phyloP scores from a whole-genome alignment of 2,113 vertebrate species.

The Nothobranchius furzeri region DNA sequence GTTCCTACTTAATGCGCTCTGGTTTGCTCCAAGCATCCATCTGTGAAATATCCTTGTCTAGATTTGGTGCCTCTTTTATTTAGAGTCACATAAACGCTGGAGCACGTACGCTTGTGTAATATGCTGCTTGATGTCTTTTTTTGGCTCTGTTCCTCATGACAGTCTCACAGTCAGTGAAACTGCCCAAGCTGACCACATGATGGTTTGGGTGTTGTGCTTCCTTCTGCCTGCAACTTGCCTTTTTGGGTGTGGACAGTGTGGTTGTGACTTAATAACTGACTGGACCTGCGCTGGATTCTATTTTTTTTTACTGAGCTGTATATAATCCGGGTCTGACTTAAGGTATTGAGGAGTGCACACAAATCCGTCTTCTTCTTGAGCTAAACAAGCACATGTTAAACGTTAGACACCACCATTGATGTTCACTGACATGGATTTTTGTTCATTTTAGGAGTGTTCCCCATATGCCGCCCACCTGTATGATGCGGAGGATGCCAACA shows the following conservation, averaged over 20 bases:
- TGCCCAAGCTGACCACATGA: conserved; percentile 36
- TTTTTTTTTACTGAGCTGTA: conserved; percentile 68
- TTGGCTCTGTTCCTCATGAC: conserved; percentile 19
- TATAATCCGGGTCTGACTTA: conserved; percentile 54
- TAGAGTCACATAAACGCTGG: not conserved
- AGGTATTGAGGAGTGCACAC: conserved; percentile 10
- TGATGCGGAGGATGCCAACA: conserved; percentile 84
- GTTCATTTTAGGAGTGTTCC: conserved; percentile 78
- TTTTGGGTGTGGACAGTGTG: conserved; percentile 77
- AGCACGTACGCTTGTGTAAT: not conserved
- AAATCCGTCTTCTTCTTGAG: conserved; percentile 15
- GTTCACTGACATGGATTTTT: not conserved
- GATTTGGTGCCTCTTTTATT: not conserved
- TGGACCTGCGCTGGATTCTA: conserved; percentile 63
- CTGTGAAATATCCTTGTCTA: not conserved
- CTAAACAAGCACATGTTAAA: no score
- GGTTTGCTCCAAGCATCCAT: no score
- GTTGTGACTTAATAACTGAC: conserved; percentile 72
- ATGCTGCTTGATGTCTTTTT: not conserved
- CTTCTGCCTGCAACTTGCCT: conserved; percentile 38
- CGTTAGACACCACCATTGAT: not conserved
- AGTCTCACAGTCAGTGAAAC: conserved; percentile 35
- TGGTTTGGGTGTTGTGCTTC: conserved; percentile 55
- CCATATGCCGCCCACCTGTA: conserved; percentile 84
- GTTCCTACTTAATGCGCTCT: no score